Percentiles rank a stretch among this genome's conserved stretches.
phyloP scores from a whole-genome alignment of 2,113 vertebrate genomes.

The Benitochromis conjunctus region DNA sequence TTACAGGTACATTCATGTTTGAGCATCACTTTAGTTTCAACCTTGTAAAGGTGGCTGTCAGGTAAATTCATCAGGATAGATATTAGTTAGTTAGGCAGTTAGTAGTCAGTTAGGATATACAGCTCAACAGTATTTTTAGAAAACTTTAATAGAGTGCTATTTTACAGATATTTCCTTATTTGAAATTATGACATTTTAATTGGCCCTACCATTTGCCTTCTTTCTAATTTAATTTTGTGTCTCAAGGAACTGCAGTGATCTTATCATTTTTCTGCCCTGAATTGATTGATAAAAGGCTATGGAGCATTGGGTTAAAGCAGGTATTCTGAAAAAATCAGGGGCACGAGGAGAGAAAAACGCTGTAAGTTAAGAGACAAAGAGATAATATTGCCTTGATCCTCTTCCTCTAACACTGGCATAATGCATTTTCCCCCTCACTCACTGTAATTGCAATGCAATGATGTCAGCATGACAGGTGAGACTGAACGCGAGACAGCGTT shows the following conservation, averaged over 20 bases:
- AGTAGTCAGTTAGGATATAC: background rate
- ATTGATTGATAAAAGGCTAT: background rate
- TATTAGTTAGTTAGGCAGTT: background rate
- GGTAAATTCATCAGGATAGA: background rate
- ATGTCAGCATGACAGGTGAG: constrained; percentile 70
- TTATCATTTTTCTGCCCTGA: background rate
- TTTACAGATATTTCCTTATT: background rate
- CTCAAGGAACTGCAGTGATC: background rate
- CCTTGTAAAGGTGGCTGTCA: background rate
- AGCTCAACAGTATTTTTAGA: background rate
- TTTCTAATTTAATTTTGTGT: background rate
- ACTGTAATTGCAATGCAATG: constrained; percentile 70
- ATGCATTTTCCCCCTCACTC: constrained; percentile 54
- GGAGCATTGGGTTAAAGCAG: background rate
- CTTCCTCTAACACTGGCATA: constrained; percentile 4
- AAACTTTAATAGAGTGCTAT: background rate
- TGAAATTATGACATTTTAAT: background rate
- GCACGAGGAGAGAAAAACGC: background rate
- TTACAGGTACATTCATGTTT: background rate
- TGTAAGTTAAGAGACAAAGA: background rate
- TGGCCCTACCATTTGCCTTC: background rate
- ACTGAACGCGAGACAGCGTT: constrained; percentile 64
- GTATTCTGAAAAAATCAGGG: background rate
- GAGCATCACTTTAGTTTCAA: background rate
- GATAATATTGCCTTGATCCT: constrained; percentile 23